Conservation (phyloP, 2,113 vertebrate species). For the Macrotis lagotis region DNA sequence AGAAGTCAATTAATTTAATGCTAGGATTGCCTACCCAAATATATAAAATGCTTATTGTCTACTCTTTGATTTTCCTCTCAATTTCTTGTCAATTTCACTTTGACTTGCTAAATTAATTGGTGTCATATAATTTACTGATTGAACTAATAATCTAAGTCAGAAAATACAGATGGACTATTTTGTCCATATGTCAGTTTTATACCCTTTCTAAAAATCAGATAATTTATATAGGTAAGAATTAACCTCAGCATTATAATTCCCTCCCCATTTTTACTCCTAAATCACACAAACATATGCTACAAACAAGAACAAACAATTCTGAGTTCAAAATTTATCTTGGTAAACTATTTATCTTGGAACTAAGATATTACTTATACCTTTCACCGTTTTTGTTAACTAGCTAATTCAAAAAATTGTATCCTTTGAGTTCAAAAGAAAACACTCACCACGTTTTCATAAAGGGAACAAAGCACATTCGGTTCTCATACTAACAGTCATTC, state of each 20-base stretch:
- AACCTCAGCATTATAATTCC: conserved; percentile 27
- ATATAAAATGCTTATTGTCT: neutral
- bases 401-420: neutral
- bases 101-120: neutral
- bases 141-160: neutral
- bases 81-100: neutral
- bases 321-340: conserved; percentile 52
- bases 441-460: conserved; percentile 24
- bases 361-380: conserved; percentile 52
- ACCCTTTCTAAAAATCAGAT: neutral
- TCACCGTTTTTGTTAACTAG: conserved; percentile 16
- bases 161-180: conserved; percentile 55
- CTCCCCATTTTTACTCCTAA: conserved; percentile 7
- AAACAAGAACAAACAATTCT: conserved; percentile 16
- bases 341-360: conserved; percentile 55
- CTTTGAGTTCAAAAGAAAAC: conserved; percentile 71
- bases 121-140: neutral
- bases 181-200: conserved; percentile 30
- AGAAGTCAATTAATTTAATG: neutral
- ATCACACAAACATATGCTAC: conserved; percentile 11
- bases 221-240: conserved; percentile 44
- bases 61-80: neutral
- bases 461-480: conserved; percentile 77
- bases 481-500: conserved; percentile 67
- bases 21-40: too few relatives aligned